phyloP scores from a whole-genome alignment of 2,797 vertebrate genomes.

The Mormyrus hasselquistii region DNA sequence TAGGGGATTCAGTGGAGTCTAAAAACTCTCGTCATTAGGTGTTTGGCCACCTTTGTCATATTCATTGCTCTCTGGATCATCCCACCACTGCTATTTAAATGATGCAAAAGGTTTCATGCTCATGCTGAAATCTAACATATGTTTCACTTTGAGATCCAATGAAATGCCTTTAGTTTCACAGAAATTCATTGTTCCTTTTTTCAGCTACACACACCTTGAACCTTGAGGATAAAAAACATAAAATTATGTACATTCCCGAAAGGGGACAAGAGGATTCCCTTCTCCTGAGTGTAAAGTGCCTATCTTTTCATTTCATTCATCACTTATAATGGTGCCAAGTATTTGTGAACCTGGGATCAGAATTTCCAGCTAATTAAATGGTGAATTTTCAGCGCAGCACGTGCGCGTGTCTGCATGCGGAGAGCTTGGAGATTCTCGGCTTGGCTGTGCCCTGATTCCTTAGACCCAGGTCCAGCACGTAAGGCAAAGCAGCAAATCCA shows the following conservation, averaged over 20 bases:
- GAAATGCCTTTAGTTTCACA: not conserved
- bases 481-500: conserved; percentile 43
- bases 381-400: not conserved
- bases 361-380: not conserved
- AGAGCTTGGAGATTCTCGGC: not conserved
- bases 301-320: not conserved
- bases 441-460: not conserved
- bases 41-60: not conserved
- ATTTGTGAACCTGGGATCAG: not conserved
- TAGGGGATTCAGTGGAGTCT: not conserved
- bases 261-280: not conserved
- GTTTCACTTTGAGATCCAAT: not conserved
- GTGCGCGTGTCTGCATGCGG: not conserved
- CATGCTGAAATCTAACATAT: not conserved
- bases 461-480: not conserved
- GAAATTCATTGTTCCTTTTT: not conserved
- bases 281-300: not conserved
- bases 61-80: not conserved
- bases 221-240: not conserved
- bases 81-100: not conserved
- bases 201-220: not conserved
- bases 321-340: not conserved
- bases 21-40: not conserved
- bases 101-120: not conserved
- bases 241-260: not conserved